Evolutionary conservation across 2,797 vertebrate genomes (phyloP).

Genomic region (Aplochiton taeniatus): DNA sequence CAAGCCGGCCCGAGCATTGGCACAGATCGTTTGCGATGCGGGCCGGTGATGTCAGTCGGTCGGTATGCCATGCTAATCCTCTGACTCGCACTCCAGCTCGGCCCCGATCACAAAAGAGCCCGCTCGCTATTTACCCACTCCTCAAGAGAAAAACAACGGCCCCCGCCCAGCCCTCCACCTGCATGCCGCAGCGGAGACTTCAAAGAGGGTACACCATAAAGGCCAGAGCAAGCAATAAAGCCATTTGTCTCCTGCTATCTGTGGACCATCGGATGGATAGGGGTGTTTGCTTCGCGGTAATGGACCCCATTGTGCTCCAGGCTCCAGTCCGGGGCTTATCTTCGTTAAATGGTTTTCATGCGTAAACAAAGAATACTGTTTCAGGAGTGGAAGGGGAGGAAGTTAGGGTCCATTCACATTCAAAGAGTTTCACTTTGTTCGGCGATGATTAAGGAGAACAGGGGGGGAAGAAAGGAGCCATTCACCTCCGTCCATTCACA

Average conservation of each 20-base stretch:
- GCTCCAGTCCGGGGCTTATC: slow-evolving; percentile 53
- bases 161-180: slow-evolving; percentile 30
- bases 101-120: slow-evolving; percentile 32
- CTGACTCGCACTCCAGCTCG: slow-evolving; percentile 27
- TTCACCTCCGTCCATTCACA: neutral
- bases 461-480: slow-evolving; percentile 4
- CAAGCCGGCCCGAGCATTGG: slow-evolving; percentile 19
- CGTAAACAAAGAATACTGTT: slow-evolving; percentile 52
- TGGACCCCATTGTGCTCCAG: slow-evolving; percentile 51
- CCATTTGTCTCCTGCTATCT: slow-evolving; percentile 61
- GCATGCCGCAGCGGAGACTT: slow-evolving; percentile 44
- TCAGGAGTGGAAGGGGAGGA: slow-evolving; percentile 17
- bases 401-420: slow-evolving; percentile 37
- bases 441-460: slow-evolving; percentile 20
- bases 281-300: slow-evolving; percentile 48
- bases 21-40: slow-evolving; percentile 45
- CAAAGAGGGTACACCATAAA: slow-evolving; percentile 45
- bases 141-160: neutral
- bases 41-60: slow-evolving; percentile 57
- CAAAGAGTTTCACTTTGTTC: slow-evolving; percentile 32
- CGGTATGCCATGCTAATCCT: slow-evolving; percentile 51
- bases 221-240: slow-evolving; percentile 47
- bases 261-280: slow-evolving; percentile 46
- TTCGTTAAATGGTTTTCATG: slow-evolving; percentile 50
- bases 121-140: slow-evolving; percentile 21